Base-by-base conservation (phyloP, 2,888 invertebrate species). In the Allophyes oxyacanthae region DNA sequence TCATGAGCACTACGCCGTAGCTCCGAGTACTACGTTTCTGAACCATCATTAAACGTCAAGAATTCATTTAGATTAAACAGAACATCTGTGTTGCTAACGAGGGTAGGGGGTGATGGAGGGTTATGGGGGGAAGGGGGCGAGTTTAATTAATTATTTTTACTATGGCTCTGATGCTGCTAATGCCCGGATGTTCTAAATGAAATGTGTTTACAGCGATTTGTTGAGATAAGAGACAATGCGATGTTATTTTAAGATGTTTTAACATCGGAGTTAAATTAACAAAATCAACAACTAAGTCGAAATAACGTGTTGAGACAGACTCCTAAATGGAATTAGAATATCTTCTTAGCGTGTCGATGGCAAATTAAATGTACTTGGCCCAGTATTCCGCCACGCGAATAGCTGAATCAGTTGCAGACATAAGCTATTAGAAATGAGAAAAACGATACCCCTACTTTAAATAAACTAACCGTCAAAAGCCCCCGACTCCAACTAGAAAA, bases 91-190 rank as follows among this genome's bases (percentile, higher is more conserved):
- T 61, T 40, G 43, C 64, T 63, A 65, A 71, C 50, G 64, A 63
- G 46, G 32, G 38, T n/a, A 20, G 14, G 4, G 20, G 4, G 20
- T 20, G 20, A 20, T 20, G 20, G 14, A 20, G 20, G 4, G 20
- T 20, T 2, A 20, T 20, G 20, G 34, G 49, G 32, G 10, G 42
- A 1, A 6, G 3, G 8, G n/a, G 14, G 9, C 3, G 15, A 28
- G 11, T 54, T 71, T 65, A 65, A 71, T 72, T 68, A 71, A 71
- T 72, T 64, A 58, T 67, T 67, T 72, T 69, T 69, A 63, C 44
- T 44, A 45, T 48, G 41, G 52, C 49, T 11, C 53, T 48, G 60
- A 65, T 41, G 43, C 37, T 34, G 42, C 37, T 43, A 43, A 51
- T 62, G 48, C 34, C 34, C 44, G 48, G 52, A 37, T 45, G 69